These are phyloP conservation scores for Danionella dracula DNA, from an alignment of 2,797 vertebrate genomes.

Conservation along the genomic window DNA sequence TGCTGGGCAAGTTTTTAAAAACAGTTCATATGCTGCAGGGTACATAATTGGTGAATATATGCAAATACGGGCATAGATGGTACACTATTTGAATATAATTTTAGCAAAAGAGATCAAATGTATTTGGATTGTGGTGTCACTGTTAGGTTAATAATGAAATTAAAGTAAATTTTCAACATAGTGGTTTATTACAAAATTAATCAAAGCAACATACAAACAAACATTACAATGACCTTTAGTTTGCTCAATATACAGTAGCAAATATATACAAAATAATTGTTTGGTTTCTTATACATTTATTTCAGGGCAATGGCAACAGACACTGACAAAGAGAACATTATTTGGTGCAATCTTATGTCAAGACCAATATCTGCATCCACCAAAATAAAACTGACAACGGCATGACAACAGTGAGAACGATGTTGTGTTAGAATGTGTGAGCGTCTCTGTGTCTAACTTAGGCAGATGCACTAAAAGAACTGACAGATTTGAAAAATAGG, in stretches of 20 bases:
- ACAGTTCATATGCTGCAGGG: not conserved
- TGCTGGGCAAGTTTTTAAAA: constrained; percentile 19
- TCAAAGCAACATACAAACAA: too few relatives aligned
- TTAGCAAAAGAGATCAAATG: too few relatives aligned
- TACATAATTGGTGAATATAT: not conserved
- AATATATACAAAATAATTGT: not conserved
- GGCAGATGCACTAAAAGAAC: constrained; percentile 69
- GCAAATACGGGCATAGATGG: constrained; percentile 5
- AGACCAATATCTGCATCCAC: constrained; percentile 5
- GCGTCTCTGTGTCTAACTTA: constrained; percentile 42
- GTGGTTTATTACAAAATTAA: too few relatives aligned
- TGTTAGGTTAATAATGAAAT: too few relatives aligned
- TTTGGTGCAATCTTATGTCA: constrained; percentile 27
- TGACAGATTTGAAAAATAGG: constrained; percentile 86
- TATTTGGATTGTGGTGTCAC: too few relatives aligned
- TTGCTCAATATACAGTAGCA: not conserved
- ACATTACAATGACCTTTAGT: too few relatives aligned
- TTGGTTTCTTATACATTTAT: not conserved
- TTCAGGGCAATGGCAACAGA: not conserved
- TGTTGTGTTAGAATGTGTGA: constrained; percentile 31
- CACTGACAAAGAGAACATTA: constrained; percentile 3
- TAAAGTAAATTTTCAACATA: too few relatives aligned
- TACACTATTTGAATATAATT: too few relatives aligned
- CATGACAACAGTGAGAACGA: constrained; percentile 24
- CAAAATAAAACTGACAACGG: constrained; percentile 28